Conservation (phyloP, 2,888 invertebrate genomes). For the Lasioglossum zephyrum region DNA sequence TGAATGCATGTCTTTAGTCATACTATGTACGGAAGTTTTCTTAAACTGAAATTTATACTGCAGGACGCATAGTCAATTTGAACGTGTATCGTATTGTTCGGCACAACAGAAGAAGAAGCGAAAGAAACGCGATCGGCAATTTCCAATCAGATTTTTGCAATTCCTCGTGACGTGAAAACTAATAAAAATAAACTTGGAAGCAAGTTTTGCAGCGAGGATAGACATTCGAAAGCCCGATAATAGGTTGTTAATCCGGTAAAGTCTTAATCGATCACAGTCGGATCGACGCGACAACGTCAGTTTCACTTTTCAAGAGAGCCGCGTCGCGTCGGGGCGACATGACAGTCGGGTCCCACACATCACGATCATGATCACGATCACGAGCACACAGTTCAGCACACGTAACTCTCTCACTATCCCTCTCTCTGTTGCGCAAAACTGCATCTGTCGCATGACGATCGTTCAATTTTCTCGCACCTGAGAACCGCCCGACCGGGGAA, state of each 20-base stretch:
- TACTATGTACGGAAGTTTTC: too few relatives aligned
- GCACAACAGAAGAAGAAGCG: too few relatives aligned
- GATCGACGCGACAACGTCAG: constrained; percentile 5
- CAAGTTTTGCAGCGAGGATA: not conserved
- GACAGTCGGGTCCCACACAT: not conserved
- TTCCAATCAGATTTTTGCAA: not conserved
- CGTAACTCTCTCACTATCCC: constrained; percentile 45
- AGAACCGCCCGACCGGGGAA: constrained; percentile 42
- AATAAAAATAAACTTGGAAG: not conserved
- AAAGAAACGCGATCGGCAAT: not conserved
- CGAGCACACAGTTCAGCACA: constrained; percentile 17
- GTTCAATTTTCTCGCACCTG: constrained; percentile 52
- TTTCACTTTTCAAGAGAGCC: constrained; percentile 38
- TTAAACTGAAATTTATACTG: not conserved
- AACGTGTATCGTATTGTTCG: too few relatives aligned
- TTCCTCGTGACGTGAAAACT: not conserved
- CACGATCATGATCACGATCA: too few relatives aligned
- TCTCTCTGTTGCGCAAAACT: constrained; percentile 22
- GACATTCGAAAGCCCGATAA: not conserved
- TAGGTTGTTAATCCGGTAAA: not conserved
- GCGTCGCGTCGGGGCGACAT: not conserved
- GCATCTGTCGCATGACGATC: constrained; percentile 64
- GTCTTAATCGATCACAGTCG: not conserved
- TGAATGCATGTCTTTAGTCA: too few relatives aligned
- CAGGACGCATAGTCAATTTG: not conserved